Conservation (phyloP, 2,113 vertebrate species). For the Hippocampus zosterae region DNA sequence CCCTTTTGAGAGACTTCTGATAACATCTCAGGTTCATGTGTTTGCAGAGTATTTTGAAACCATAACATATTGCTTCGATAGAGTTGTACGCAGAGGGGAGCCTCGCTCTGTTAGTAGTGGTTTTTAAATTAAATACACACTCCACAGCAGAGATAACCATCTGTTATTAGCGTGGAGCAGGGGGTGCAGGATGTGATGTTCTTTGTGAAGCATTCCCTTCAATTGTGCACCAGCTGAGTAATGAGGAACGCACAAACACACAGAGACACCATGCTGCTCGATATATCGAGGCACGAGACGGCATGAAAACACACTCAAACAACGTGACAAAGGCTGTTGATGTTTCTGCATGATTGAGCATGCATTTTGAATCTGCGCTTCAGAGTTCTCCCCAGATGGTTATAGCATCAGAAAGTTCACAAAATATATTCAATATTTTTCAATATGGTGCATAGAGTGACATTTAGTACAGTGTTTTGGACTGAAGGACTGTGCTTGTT, state of each 20-base stretch:
- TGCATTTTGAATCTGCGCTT: conserved; percentile 30
- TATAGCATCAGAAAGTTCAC: conserved; percentile 18
- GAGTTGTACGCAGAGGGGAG: conserved; percentile 25
- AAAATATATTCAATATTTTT: conserved; percentile 21
- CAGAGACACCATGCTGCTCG: conserved; percentile 25
- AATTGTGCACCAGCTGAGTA: conserved; percentile 14
- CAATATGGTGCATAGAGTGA: conserved; percentile 24
- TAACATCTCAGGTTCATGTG: conserved; percentile 48
- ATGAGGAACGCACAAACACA: conserved; percentile 19
- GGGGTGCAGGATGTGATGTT: conserved; percentile 23
- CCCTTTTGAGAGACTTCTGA: conserved; percentile 25
- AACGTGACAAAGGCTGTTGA: conserved; percentile 29
- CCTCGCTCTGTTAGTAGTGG: conserved; percentile 9
- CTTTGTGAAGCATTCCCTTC: not conserved
- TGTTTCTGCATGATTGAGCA: conserved; percentile 49
- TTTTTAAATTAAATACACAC: conserved; percentile 55
- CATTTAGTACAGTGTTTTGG: conserved; percentile 33
- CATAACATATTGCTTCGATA: conserved; percentile 27
- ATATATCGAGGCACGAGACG: conserved; percentile 15
- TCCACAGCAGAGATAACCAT: conserved; percentile 45
- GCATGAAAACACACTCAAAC: conserved; percentile 24
- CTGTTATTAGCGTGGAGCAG: conserved; percentile 45
- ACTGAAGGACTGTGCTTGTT: not conserved
- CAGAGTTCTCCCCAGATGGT: conserved; percentile 27
- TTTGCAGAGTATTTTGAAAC: conserved; percentile 27